Conservation (phyloP, 2,113 vertebrate genomes). For the Dendropsophus ebraccatus region DNA sequence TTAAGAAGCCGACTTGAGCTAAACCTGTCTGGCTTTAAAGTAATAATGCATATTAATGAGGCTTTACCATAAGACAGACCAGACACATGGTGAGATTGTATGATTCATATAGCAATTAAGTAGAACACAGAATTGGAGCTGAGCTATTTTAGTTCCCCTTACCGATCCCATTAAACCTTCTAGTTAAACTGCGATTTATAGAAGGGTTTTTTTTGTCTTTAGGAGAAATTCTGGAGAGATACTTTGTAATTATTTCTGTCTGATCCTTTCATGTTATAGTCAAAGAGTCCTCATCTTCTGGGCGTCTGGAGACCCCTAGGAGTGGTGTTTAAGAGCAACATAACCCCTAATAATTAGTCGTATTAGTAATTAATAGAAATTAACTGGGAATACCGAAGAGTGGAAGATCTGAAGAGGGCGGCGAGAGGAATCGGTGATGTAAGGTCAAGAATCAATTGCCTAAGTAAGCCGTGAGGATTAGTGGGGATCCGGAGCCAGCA, state of each 20-base stretch:
- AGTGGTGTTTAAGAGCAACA: background rate
- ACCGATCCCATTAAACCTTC: constrained; percentile 42
- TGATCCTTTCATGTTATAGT: constrained; percentile 16
- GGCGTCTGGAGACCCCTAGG: background rate
- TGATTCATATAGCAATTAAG: background rate
- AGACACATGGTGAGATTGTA: background rate
- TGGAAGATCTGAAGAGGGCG: background rate
- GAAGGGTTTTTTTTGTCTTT: constrained; percentile 24
- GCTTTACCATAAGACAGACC: constrained; percentile 36
- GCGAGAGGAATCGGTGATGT: too few relatives aligned
- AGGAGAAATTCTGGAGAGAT: constrained; percentile 32
- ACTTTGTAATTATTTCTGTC: constrained; percentile 2
- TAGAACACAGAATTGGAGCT: background rate
- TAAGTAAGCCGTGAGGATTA: too few relatives aligned
- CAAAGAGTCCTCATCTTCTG: background rate
- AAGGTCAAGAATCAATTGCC: too few relatives aligned
- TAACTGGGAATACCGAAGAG: constrained; percentile 19
- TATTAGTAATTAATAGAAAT: constrained; percentile 36
- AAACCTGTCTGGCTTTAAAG: background rate
- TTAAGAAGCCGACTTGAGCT: constrained; percentile 36
- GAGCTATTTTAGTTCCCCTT: constrained; percentile 23
- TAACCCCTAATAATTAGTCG: constrained; percentile 21
- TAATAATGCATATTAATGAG: background rate
- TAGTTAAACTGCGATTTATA: constrained; percentile 32
- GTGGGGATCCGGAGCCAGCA: too few relatives aligned